phyloP scores from a whole-genome alignment of 2,113 vertebrate genomes.

The Ia io region DNA sequence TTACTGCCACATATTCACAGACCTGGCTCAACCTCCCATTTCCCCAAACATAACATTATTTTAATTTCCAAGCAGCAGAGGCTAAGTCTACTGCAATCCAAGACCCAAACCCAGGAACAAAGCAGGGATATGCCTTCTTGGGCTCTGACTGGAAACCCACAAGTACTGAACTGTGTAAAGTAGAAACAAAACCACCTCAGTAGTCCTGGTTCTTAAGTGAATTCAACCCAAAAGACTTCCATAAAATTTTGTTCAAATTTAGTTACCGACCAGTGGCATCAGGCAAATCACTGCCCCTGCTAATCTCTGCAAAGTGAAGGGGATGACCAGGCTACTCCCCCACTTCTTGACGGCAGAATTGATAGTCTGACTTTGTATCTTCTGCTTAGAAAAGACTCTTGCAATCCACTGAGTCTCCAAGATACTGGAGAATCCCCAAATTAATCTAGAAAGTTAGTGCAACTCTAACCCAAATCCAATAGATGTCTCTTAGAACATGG shows the following conservation, averaged over 20 bases:
- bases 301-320: not conserved
- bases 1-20: not conserved
- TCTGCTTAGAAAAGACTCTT: not conserved
- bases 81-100: not conserved
- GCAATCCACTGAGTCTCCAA: not conserved
- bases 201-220: accelerated
- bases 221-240: not conserved
- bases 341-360: not conserved
- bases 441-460: not conserved
- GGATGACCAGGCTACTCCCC: too few relatives aligned
- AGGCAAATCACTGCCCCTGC: not conserved
- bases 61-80: not conserved
- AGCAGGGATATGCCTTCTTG: not conserved
- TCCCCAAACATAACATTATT: not conserved
- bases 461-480: not conserved
- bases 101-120: not conserved
- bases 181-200: not conserved
- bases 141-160: not conserved
- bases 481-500: not conserved
- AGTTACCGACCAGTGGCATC: not conserved
- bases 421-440: not conserved
- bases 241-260: not conserved
- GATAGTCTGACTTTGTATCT: not conserved
- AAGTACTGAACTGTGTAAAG: too few relatives aligned
- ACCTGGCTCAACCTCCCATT: not conserved